Conservation (phyloP, 2,797 vertebrate species). For the Parauchenoglanis ngamensis region DNA sequence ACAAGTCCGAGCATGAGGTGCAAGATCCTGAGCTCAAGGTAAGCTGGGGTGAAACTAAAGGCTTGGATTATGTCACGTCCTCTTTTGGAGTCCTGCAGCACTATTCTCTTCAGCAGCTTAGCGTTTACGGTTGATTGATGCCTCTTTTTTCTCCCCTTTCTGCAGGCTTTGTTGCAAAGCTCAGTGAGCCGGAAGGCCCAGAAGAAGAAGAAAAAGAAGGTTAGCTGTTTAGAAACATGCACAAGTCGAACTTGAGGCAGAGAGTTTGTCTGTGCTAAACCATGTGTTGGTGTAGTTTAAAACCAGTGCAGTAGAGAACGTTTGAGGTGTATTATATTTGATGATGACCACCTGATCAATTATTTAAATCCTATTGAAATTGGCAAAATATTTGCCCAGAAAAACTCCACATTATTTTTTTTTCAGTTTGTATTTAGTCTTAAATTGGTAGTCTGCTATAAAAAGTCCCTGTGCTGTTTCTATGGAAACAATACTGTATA, state of each 20-base stretch:
- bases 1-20: constrained; percentile 91
- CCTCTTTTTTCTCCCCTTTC: constrained; percentile 8
- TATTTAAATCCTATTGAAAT: background rate
- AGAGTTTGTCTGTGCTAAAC: background rate
- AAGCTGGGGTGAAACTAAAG: constrained; percentile 31
- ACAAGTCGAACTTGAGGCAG: background rate
- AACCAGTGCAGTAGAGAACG: background rate
- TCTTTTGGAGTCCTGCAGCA: background rate
- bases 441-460: background rate
- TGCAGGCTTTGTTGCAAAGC: constrained; percentile 91
- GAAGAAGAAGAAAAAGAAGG: constrained; percentile 99
- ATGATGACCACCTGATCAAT: background rate
- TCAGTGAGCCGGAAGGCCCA: constrained; percentile 96
- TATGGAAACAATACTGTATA: background rate
- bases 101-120: background rate
- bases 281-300: background rate
- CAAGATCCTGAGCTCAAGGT: constrained; percentile 94
- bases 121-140: background rate
- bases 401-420: background rate
- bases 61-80: background rate
- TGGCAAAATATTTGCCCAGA: background rate
- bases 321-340: background rate
- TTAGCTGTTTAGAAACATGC: constrained; percentile 52
- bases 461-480: background rate
- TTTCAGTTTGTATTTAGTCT: background rate